Evolutionary conservation across 35 echinoderm and acorn worm species (phyloP).

Genomic region (Chiridota heheva): DNA sequence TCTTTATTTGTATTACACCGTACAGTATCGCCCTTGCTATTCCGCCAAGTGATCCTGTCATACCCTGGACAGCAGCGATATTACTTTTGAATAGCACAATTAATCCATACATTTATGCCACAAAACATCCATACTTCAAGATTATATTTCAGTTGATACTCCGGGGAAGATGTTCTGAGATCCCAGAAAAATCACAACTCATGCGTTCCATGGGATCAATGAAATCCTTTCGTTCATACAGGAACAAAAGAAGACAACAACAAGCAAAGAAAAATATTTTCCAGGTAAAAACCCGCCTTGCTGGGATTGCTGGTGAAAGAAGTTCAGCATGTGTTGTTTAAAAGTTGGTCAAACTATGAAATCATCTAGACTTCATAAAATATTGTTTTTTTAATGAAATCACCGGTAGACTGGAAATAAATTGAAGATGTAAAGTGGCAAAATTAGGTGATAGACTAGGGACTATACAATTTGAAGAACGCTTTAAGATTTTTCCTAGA

Average conservation of each 20-base stretch:
- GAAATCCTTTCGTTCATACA: slow-evolving; percentile 22
- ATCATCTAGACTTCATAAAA: too few species aligned
- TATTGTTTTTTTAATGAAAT: too few species aligned
- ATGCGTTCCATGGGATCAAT: slow-evolving; percentile 50
- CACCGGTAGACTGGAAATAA: too few species aligned
- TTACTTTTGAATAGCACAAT: slow-evolving; percentile 74
- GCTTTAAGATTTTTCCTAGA: too few species aligned
- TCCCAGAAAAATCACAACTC: slow-evolving; percentile 63
- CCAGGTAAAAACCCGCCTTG: not conserved
- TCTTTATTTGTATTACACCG: slow-evolving; percentile 73
- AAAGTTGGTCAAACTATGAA: too few species aligned
- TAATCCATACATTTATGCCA: slow-evolving; percentile 84
- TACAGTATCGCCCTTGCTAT: slow-evolving; percentile 64
- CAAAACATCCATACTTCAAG: slow-evolving; percentile 80
- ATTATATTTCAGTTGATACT: slow-evolving; percentile 71
- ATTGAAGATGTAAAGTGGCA: too few species aligned
- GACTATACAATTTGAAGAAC: too few species aligned
- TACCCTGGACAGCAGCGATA: slow-evolving; percentile 69
- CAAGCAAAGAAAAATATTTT: slow-evolving; percentile 1
- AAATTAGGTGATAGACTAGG: too few species aligned
- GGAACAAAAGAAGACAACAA: not conserved
- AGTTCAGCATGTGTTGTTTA: too few species aligned
- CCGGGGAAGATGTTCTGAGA: slow-evolving; percentile 39
- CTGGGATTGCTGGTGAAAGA: too few species aligned
- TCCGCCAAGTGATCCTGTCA: slow-evolving; percentile 65